Evolutionary conservation across 2,797 vertebrate species (phyloP).

Genomic region (Dicrostonyx torquatus): DNA sequence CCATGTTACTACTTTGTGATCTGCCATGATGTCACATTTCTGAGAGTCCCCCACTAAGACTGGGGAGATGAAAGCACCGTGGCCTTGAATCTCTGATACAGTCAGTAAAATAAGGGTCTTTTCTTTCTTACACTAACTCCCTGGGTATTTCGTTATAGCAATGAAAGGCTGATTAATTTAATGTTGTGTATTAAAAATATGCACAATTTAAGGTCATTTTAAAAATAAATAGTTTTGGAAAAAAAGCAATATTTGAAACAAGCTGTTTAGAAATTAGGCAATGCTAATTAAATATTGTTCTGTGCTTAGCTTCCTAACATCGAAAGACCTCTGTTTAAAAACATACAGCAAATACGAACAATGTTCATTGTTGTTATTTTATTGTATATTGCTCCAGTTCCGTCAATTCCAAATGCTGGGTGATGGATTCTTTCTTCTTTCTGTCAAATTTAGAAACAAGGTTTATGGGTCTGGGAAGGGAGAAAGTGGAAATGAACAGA

Average conservation of each 20-base stretch:
- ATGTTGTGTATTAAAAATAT: not conserved
- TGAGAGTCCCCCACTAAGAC: not conserved
- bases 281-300: not conserved
- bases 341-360: not conserved
- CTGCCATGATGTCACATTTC: not conserved
- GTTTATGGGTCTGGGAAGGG: not conserved
- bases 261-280: slow-evolving; percentile 2
- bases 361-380: not conserved
- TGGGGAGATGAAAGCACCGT: not conserved
- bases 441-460: not conserved
- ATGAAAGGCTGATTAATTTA: not conserved
- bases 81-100: not conserved
- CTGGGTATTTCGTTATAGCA: not conserved
- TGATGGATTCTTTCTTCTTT: not conserved
- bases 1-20: not conserved
- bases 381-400: not conserved
- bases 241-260: not conserved
- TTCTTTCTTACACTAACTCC: not conserved
- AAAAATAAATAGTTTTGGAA: not conserved
- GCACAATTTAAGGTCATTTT: not conserved
- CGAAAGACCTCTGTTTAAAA: not conserved
- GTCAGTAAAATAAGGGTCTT: not conserved
- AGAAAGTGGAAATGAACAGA: not conserved
- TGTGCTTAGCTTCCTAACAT: not conserved
- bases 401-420: not conserved